These are phyloP conservation scores for Drosophila micromelanica DNA, from an alignment of 1,140 invertebrate genomes.

Conservation along the genomic window DNA sequence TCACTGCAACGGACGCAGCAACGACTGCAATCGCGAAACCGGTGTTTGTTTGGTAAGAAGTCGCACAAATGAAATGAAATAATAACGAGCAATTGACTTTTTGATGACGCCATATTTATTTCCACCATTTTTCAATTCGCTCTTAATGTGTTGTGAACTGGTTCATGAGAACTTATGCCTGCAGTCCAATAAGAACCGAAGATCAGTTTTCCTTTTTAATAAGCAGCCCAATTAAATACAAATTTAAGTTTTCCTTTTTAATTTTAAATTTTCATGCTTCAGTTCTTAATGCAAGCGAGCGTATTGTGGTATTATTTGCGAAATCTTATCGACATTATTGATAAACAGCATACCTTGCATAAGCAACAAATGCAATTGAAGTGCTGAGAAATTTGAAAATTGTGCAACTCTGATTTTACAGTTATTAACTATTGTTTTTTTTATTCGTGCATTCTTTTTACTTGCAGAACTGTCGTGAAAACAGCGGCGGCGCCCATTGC, in stretches of 20 bases:
- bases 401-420: background rate
- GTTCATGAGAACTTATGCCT: background rate
- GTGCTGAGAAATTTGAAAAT: background rate
- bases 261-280: background rate
- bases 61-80: background rate
- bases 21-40: conserved; percentile 91
- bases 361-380: background rate
- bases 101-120: background rate
- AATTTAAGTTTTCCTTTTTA: too few relatives aligned
- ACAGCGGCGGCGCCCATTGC: conserved; percentile 92
- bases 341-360: background rate
- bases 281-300: background rate
- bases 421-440: background rate
- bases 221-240: too few relatives aligned
- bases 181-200: background rate
- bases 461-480: conserved; percentile 91
- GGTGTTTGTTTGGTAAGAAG: conserved; percentile 91
- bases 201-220: too few relatives aligned
- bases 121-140: background rate
- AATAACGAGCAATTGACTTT: background rate
- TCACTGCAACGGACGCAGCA: conserved; percentile 92
- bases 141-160: background rate
- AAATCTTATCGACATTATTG: background rate
- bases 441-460: background rate
- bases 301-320: background rate